Evolutionary conservation across 2,888 invertebrate species (phyloP), one percentile per base, ranked within the genome.

Genomic region (Cantharis rustica): DNA sequence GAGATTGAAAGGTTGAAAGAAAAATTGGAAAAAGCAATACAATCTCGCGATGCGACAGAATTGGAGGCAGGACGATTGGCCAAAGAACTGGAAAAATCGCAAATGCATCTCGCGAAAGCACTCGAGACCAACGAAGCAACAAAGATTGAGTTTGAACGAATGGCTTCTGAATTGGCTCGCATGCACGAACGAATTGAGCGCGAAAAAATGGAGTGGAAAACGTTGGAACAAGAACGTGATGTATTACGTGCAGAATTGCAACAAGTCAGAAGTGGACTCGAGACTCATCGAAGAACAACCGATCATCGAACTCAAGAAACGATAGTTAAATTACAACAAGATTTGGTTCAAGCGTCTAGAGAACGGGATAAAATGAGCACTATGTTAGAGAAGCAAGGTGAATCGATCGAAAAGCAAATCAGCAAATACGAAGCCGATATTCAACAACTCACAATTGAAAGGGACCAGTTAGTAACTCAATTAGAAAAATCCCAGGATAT

Each of bases 401-500:
- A 95, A 78, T 95, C 95, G 75, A 91, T 96, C 80, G 96, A 96
- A 87, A 96, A 96, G 86, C 94, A 95, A 85, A 93, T 95, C 82
- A 93, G 94, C 71, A 96, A 96, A 87, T 89, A 96, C 82, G 96
- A 97, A 86, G 92, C 92, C 0, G 96, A 97, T 80, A 92, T 95
- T 74, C 96, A 96, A 84, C 96, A 96, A 87, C 87, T 97, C 83
- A 94, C 95, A 16, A 92, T 95, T 80, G 97, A 97, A 87, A 88
- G 95, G 69, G 96, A 97, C 86, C 96, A 97, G 87, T 88, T 97
- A 79, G 96, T 96, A 1, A 93, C 94, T 80, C 97, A 97, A 87
- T 87, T 97, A 85, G 96, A 97, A 87, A 97, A 97, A 89, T 96
- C 96, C 63, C 97, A 97, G 87, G 96, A 96, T 83, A 96, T 97